Evolutionary conservation across 1,140 invertebrate genomes (phyloP), one percentile per base, ranked within the genome.

Genomic region (Hirudo medicinalis): DNA sequence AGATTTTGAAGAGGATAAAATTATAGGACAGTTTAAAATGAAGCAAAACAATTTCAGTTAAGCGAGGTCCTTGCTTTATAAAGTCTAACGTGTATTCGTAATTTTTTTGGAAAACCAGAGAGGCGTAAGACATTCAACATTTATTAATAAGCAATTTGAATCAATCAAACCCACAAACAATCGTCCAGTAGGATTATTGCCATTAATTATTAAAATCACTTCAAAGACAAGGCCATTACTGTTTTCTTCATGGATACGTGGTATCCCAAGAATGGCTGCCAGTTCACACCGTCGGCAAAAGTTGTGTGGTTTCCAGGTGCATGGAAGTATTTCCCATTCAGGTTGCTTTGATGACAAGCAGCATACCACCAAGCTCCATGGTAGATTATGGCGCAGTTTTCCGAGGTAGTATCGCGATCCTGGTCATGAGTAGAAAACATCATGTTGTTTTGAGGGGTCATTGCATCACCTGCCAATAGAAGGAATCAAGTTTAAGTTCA

Each of bases 301-400:
- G 6, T 29, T 11, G 22, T 22, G 29, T 72, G 67, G 19, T 36
- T 17, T 32, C 71, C 71, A 8, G 22, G 57, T 13, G 43, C 43
- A 60, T 71, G 73, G 54, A 78, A 73, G 74, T 80, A 80, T 4
- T 76, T 72, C 0, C 79, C 79, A 75, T 80, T 80, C 60, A 80
- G 72, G 72, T 80, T 80, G 0, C 77, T 74, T 73, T 75, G 70
- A 49, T 78, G 76, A 40, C 77, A 77, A 54, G 75, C 78, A 55
- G 74, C 77, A 76, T 76, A 80, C 79, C 80, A 80, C 78, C 78
- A 80, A 4, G 71, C 71, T 25, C 71, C 71, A 13, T 13, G 8
- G 40, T 27, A 29, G 9, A 9, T 49, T 2, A 27, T 27, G 9
- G 71, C 71, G 32, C 71, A 71, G 57, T 67, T 71, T 13, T 72